A percentile compares a stretch with the other conserved stretches of the same genome.
These are phyloP conservation scores for Myotis vivesi DNA, from an alignment of 2,797 vertebrate genomes.

Conservation along the genomic window DNA sequence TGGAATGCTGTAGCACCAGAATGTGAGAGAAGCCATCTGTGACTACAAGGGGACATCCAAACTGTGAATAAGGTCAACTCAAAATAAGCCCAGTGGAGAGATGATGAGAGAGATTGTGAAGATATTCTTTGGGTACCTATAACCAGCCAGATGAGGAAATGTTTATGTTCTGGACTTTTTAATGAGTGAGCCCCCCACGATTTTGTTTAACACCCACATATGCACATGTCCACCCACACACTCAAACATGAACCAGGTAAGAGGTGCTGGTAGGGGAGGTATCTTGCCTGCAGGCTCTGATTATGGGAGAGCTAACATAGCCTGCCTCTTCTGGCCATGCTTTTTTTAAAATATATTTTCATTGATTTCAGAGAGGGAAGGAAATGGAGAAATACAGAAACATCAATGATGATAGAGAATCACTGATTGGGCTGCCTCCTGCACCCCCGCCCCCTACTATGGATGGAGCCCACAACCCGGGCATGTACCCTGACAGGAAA, in stretches of 20 bases:
- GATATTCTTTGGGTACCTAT: not conserved
- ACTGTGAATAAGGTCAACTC: not conserved
- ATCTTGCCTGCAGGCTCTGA: not conserved
- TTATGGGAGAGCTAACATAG: not conserved
- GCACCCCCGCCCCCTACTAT: too few species aligned
- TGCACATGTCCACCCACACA: not conserved
- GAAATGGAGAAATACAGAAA: too few species aligned
- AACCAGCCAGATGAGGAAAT: not conserved
- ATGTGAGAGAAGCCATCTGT: not conserved
- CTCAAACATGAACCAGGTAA: too few species aligned
- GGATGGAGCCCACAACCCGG: too few species aligned
- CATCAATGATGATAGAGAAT: too few species aligned
- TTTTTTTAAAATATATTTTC: not conserved
- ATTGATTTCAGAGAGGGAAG: too few species aligned
- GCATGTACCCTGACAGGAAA: too few species aligned
- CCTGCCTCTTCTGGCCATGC: fast-evolving
- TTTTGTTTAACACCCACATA: not conserved
- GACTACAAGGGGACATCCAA: not conserved
- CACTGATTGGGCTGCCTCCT: too few species aligned
- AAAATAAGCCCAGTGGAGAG: not conserved
- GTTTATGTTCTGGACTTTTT: not conserved
- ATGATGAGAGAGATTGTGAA: not conserved
- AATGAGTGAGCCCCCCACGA: not conserved
- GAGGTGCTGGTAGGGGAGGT: not conserved
- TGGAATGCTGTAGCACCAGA: not conserved